Base-by-base conservation (phyloP, 1,140 invertebrate species). In the Phymastichus coffea region DNA sequence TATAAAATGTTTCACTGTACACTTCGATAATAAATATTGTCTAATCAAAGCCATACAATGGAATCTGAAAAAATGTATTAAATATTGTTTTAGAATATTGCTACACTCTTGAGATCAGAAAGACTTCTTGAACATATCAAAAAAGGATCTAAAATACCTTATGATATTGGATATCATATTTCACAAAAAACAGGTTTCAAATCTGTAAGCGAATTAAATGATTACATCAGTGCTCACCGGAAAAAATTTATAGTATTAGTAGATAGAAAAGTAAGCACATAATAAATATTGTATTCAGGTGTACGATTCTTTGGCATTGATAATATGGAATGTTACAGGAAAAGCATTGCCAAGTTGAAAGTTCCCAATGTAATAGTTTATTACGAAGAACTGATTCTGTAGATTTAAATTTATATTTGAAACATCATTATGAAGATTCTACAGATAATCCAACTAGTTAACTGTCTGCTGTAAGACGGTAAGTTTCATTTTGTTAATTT, bases 191-290 rank as follows among this genome's bases (percentile, higher is more conserved):
- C 55, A 19, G 55, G 55, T 19, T 57, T 57, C 19, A 48, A 57
- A 12, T 48, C 44, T 14, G 55, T 48, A 14, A 40, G n/a, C 3
- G 55, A 57, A 46, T 40, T 57, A 2, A 57, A 57, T 49, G 19
- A 48, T 15, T 46, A 57, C 35, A 57, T 57, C 4, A 40, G 25
- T 22, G 55, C 44, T 19, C 44, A 49, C n/a, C 25, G 46, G 20
- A 48, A 49, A 26, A 57, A 48, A 40, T 57, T 57, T 41, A 48
- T 57, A 35, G 55, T 57, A 40, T 26, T 57, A 30, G 33, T 48
- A 6, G 55, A 40, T 19, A 49, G n/a, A 41, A 48, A 57, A 17
- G 55, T 57, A 30, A 37, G 44, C n/a, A 51, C 8, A 51, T n/a
- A n/a, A n/a, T 33, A 12, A 33, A 33, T 12, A 12, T 7, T 6